These are phyloP conservation scores for Borostomias antarcticus DNA, from an alignment of 2,797 vertebrate genomes.

Conservation along the genomic window DNA sequence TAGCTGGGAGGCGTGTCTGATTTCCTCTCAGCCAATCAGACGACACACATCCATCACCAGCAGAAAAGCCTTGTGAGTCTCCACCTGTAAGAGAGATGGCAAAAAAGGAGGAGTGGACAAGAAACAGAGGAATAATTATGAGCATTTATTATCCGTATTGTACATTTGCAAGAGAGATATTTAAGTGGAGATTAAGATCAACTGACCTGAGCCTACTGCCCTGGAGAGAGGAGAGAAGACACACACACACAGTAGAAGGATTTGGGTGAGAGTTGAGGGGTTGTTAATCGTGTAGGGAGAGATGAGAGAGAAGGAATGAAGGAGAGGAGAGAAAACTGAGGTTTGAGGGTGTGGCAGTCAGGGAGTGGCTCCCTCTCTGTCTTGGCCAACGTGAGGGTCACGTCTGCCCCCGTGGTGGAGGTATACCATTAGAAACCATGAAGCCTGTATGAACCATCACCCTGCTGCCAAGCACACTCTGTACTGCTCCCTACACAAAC, in stretches of 20 bases:
- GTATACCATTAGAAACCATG: constrained; percentile 91
- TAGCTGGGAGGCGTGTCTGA: constrained; percentile 66
- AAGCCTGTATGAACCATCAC: constrained; percentile 78
- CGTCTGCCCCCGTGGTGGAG: constrained; percentile 85
- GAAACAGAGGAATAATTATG: constrained; percentile 2
- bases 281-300: not conserved
- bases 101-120: constrained; percentile 12
- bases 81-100: constrained; percentile 65
- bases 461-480: constrained; percentile 81
- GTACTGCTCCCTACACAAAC: constrained; percentile 83
- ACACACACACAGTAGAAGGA: not conserved
- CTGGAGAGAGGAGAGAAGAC: constrained; percentile 55
- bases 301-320: not conserved
- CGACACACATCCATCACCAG: constrained; percentile 80
- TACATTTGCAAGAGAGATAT: not conserved
- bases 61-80: constrained; percentile 79
- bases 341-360: not conserved
- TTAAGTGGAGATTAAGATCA: not conserved
- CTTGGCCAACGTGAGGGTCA: constrained; percentile 82
- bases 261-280: too few relatives aligned
- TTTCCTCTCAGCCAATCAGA: constrained; percentile 82
- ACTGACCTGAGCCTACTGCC: constrained; percentile 81
- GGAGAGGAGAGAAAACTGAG: not conserved
- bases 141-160: not conserved
- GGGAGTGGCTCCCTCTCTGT: constrained; percentile 62